Evolutionary conservation across 2,113 vertebrate genomes (phyloP), one percentile per base, ranked within the genome.

Genomic region (Fregata magnificens): DNA sequence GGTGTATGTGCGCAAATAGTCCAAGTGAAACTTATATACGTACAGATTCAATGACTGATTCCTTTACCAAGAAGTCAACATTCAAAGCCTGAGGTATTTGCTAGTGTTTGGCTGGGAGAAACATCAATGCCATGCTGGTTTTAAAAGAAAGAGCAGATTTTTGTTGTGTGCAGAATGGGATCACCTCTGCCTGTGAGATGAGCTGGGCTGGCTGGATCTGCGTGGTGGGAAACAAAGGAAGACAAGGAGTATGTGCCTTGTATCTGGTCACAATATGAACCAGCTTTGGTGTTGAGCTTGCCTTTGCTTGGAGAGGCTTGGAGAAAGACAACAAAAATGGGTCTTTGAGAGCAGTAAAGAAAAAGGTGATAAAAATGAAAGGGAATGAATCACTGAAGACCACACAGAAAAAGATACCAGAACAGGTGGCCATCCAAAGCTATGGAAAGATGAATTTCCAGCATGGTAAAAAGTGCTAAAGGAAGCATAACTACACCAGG

Each of bases 401-500:
- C 20, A 78, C 6, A 2, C 5, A 92, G 72, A 47, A 70, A 83
- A 86, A 56, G 49, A 74, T 24, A 71, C 4, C 18, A 82, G 81
- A 96, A 74, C 21, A 63, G n/a, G 76, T 71, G 76, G 40, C 34
- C 18, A 45, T 50, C 34, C 47, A 93, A 61, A 88, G 38, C 56
- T 74, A 82, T 9, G 65, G 52, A 81, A 92, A 90, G 13, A 62
- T 58, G 16, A 71, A 55, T 44, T 90, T 93, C 76, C 77, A 70
- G 21, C 31, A 62, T 7, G 34, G 55, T 62, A 78, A 58, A 69
- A 95, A 73, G 38, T 59, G 65, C 50, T 82, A 90, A 92, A 49
- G 24, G 44, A 88, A 90, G 38, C 24, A 42, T 24, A 74, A 81
- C 22, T 63, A 36, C 12, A 52, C 5, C 34, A 95, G 42, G 20